These are phyloP conservation scores for Eupsilia transversa DNA, from an alignment of 2,888 invertebrate genomes.

Conservation along the genomic window DNA sequence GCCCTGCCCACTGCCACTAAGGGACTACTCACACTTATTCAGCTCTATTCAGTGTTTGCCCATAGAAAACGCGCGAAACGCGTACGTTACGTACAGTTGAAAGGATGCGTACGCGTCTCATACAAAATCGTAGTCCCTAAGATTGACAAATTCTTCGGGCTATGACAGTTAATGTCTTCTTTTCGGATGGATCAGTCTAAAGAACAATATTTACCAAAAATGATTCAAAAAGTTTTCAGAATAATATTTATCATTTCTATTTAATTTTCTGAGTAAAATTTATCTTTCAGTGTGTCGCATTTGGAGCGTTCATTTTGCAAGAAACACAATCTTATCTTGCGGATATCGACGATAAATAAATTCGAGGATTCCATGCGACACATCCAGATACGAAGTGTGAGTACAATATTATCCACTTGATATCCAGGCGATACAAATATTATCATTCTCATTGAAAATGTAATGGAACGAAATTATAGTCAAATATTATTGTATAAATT, in stretches of 20 bases:
- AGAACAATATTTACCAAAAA: conserved; percentile 3
- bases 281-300: conserved; percentile 38
- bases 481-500: background rate
- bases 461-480: background rate
- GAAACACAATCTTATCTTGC: conserved; percentile 62
- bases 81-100: no score
- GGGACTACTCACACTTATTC: no score
- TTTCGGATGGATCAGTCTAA: background rate
- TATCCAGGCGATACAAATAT: conserved; percentile 15
- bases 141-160: no score
- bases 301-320: conserved; percentile 49
- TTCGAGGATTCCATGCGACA: conserved; percentile 46
- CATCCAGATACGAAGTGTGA: background rate
- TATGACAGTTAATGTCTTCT: no score
- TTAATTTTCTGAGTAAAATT: conserved; percentile 21
- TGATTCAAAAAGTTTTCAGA: conserved; percentile 28
- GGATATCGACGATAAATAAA: conserved; percentile 53
- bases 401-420: conserved; percentile 30
- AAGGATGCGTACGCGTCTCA: no score
- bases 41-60: no score
- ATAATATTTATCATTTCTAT: conserved; percentile 16
- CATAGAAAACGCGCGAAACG: no score
- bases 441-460: conserved; percentile 4
- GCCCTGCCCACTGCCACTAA: no score
- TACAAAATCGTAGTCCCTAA: no score